Evolutionary conservation across 1,140 invertebrate species (phyloP), one percentile per base, ranked within the genome.

Genomic region (Psilanteris sp.): DNA sequence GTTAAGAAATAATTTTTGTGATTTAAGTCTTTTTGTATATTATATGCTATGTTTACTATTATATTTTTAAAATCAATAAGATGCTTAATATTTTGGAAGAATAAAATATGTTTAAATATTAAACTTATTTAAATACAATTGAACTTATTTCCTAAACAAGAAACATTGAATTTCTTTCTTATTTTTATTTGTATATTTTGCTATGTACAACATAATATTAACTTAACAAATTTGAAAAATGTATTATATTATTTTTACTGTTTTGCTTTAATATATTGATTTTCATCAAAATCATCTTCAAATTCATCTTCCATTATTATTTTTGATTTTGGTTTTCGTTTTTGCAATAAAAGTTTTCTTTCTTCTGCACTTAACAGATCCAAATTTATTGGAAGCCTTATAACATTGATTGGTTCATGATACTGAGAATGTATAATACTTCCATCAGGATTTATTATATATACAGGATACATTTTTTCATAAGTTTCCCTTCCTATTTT

Each of bases 341-440:
- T 90, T 27, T 92, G 91, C 8, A 96, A 41, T 71, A 92, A 90
- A 0, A 81, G 43, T 81, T 91, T 92, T 11, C 90, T 89, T 84
- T 96, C 92, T 39, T 91, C 91, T 80, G 94, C 93, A 31, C 91
- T 90, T 9, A 97, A 83, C 29, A 87, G 88, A 20, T 87, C 89
- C 8, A 97, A 79, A 89, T 97, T 92, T 20, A 96, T 39, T 0
- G 96, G 96, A 34, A 97, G 85, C 92, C 91, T 94, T 14, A 98
- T 95, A 62, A 97, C 94, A 88, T 91, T 91, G 55, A 94, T 88
- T 4, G 96, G 96, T 86, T 96, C 94, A 64, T 92, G 89, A 83
- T 97, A 96, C 73, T 93, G 89, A 15, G 96, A 93, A 24, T 90
- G 94, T 59, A 95, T 92, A 34, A 93, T 94, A 36, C 96, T 95